Evolutionary conservation across 2,797 vertebrate genomes (phyloP).

Genomic region (Pantherophis alleghaniensis): DNA sequence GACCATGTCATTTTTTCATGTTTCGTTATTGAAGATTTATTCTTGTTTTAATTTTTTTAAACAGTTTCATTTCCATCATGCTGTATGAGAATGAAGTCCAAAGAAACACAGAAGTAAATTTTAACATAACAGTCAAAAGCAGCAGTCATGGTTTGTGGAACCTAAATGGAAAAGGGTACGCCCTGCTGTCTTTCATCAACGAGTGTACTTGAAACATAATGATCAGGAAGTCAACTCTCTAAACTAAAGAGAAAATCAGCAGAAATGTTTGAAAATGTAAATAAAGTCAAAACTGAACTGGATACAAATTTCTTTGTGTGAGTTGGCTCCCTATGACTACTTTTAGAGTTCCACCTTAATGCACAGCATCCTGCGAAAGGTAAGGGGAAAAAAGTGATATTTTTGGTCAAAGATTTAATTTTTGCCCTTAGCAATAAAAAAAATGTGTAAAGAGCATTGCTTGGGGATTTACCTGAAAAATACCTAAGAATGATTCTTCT

Average conservation of each 20-base stretch:
- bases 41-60: background rate
- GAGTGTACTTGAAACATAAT: background rate
- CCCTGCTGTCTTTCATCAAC: background rate
- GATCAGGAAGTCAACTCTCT: background rate
- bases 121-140: background rate
- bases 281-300: background rate
- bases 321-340: background rate
- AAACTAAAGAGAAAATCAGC: background rate
- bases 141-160: background rate
- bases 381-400: background rate
- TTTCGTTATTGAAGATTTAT: background rate
- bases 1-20: background rate
- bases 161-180: background rate
- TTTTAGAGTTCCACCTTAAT: background rate
- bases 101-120: background rate
- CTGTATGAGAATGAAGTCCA: background rate
- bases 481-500: constrained; percentile 8
- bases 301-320: background rate
- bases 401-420: constrained; percentile 41
- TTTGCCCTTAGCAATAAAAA: constrained; percentile 27
- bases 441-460: background rate
- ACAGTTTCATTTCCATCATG: background rate
- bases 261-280: constrained; percentile 6
- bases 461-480: constrained; percentile 41
- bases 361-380: background rate